Percentiles rank a stretch among this genome's conserved stretches.
phyloP scores from a whole-genome alignment of 1,140 invertebrate species.

The Trichogramma pretiosum region DNA sequence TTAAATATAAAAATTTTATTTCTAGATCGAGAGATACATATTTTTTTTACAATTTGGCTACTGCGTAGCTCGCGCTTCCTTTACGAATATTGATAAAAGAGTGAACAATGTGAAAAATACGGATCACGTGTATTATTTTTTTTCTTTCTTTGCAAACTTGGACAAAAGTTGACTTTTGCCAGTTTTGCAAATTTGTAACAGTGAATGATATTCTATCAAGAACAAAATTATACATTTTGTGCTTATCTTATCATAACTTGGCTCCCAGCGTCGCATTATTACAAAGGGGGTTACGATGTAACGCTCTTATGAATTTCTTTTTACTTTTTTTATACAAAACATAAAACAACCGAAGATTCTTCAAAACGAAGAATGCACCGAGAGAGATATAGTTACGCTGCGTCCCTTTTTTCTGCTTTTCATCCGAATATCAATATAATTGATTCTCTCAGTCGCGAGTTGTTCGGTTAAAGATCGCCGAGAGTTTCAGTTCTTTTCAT shows the following conservation, averaged over 20 bases:
- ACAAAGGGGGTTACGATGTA: not conserved
- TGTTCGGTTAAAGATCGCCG: conserved; percentile 6
- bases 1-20: no score
- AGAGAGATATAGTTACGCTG: conserved; percentile 20
- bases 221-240: conserved; percentile 15
- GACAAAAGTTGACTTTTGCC: no score
- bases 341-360: conserved; percentile 14
- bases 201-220: conserved; percentile 10
- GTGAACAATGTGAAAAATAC: conserved; percentile 28
- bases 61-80: not conserved
- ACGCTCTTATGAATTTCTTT: not conserved
- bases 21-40: no score
- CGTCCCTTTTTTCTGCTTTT: conserved; percentile 31
- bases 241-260: conserved; percentile 10
- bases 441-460: not conserved
- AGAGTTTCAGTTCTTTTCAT: not conserved
- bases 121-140: conserved; percentile 24
- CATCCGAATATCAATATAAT: conserved; percentile 20
- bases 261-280: conserved; percentile 15
- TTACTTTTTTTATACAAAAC: conserved; percentile 11
- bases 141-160: conserved; percentile 8
- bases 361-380: conserved; percentile 17
- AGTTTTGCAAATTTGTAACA: conserved; percentile 11
- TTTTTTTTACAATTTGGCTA: not conserved
- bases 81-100: conserved; percentile 17